Evolutionary conservation across 2,797 vertebrate genomes (phyloP).

Genomic region (Erithacus rubecula): DNA sequence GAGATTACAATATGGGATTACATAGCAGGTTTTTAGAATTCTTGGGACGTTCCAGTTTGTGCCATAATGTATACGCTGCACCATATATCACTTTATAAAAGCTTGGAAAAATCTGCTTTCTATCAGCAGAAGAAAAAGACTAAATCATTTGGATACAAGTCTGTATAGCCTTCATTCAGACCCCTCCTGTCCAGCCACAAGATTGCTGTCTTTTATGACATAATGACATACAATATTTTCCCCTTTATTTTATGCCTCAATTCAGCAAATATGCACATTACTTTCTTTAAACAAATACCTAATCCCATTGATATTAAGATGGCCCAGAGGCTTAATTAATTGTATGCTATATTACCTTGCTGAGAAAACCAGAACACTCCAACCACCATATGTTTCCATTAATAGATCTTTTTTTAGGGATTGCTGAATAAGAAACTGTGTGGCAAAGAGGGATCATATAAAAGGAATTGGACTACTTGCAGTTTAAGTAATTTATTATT

Average conservation of each 20-base stretch:
- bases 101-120: rapidly evolving
- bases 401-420: neutral
- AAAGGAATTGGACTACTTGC: neutral
- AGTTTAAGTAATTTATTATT: neutral
- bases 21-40: neutral
- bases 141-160: neutral
- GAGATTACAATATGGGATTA: neutral
- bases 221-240: neutral
- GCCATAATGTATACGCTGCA: too few species aligned
- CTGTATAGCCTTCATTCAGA: neutral
- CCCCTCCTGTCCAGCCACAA: rapidly evolving
- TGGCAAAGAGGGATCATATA: neutral
- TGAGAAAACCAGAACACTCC: neutral
- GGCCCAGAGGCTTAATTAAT: neutral
- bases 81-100: rapidly evolving
- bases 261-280: neutral
- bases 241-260: neutral
- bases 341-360: neutral
- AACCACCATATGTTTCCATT: neutral
- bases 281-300: neutral
- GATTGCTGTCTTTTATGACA: neutral
- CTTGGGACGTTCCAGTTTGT: neutral
- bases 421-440: neutral
- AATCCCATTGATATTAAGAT: neutral
- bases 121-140: neutral